phyloP scores from a whole-genome alignment of 2,888 invertebrate species.

The Acleris laterana region DNA sequence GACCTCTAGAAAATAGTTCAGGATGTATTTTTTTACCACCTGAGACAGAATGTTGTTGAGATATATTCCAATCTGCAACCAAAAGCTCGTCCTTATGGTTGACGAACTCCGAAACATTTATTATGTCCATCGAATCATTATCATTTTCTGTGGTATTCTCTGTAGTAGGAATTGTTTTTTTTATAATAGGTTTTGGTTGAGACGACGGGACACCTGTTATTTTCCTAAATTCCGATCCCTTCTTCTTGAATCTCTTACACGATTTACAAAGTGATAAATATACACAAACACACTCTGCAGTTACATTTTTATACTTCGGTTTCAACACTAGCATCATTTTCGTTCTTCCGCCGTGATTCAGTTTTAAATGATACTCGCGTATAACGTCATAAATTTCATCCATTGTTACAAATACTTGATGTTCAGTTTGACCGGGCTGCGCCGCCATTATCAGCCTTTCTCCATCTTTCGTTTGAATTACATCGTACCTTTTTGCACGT shows the following conservation, averaged over 20 bases:
- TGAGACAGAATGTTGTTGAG: background rate
- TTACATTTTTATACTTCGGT: conserved; percentile 59
- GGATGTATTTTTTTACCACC: conserved; percentile 43
- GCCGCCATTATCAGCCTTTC: conserved; percentile 51
- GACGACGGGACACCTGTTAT: background rate
- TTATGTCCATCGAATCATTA: conserved; percentile 1
- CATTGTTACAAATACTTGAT: conserved; percentile 51
- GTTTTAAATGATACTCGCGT: conserved; percentile 53
- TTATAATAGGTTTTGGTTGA: too few species aligned
- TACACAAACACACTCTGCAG: conserved; percentile 55
- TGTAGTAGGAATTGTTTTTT: background rate
- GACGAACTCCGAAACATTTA: background rate
- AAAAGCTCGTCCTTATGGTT: background rate
- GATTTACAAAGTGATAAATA: conserved; percentile 56
- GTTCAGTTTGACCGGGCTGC: conserved; percentile 43
- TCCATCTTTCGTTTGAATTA: conserved; percentile 51
- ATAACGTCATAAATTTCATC: conserved; percentile 66
- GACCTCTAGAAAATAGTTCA: conserved; percentile 59
- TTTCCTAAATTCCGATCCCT: background rate
- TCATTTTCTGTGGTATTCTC: conserved; percentile 22
- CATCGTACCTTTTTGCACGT: conserved; percentile 54
- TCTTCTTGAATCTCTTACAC: conserved; percentile 45
- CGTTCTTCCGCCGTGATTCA: conserved; percentile 59
- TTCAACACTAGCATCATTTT: conserved; percentile 58
- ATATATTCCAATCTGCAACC: background rate